Conservation (phyloP, 1,140 invertebrate species). For the Hycleus phaleratus region DNA sequence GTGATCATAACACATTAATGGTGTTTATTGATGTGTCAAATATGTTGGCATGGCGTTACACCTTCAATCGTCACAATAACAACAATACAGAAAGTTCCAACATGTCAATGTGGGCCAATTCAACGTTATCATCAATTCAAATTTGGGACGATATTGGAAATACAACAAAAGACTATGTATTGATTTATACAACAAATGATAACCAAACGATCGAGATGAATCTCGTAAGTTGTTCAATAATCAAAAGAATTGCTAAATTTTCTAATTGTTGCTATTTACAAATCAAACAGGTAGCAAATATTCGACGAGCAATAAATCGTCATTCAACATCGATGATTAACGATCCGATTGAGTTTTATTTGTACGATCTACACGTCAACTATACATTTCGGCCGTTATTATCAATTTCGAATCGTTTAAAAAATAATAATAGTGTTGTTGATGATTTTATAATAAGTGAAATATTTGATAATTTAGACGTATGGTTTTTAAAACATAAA, state of each 20-base stretch:
- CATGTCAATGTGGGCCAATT: background rate
- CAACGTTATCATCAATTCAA: no score
- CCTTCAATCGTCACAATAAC: slow-evolving; percentile 1
- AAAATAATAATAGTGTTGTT: no score
- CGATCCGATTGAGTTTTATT: slow-evolving; percentile 17
- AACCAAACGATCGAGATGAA: slow-evolving; percentile 18
- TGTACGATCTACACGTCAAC: slow-evolving; percentile 24
- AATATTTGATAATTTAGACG: slow-evolving; percentile 27
- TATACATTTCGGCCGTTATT: slow-evolving; percentile 16
- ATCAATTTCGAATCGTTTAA: no score
- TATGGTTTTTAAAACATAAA: slow-evolving; percentile 36
- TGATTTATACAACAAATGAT: slow-evolving; percentile 24
- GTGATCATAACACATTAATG: slow-evolving; percentile 30
- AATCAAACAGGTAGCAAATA: no score
- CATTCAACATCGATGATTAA: background rate
- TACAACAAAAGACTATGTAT: slow-evolving; percentile 21
- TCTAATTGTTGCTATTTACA: no score
- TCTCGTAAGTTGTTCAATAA: slow-evolving; percentile 1
- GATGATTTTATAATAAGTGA: no score
- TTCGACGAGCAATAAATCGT: no score
- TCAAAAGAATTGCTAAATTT: background rate
- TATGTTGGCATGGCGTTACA: slow-evolving; percentile 31
- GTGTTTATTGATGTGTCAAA: slow-evolving; percentile 35
- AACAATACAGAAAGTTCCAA: background rate
- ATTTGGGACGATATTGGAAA: no score